phyloP scores from a whole-genome alignment of 2,113 vertebrate genomes.

The Cacatua alba region DNA sequence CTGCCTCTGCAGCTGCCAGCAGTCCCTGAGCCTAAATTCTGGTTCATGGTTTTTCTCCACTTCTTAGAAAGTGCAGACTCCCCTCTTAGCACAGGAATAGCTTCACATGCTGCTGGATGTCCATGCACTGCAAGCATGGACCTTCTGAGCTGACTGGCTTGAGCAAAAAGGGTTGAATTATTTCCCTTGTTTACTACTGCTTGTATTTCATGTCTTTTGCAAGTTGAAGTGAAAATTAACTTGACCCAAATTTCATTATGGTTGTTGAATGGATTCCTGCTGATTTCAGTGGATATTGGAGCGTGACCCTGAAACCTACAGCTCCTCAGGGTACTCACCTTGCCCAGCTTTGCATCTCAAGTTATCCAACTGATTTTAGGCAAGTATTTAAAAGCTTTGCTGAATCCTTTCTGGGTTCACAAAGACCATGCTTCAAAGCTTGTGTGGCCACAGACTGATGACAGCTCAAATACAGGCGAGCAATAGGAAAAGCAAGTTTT shows the following conservation, averaged over 20 bases:
- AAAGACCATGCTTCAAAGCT: neutral
- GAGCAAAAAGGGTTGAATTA: neutral
- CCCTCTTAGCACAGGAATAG: neutral
- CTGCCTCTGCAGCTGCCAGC: neutral
- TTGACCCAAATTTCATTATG: rapidly evolving
- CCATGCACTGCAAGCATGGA: rapidly evolving
- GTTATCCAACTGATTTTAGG: neutral
- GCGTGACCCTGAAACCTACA: neutral
- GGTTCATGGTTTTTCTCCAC: neutral
- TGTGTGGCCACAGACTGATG: neutral
- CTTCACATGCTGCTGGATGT: rapidly evolving
- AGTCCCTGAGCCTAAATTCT: neutral
- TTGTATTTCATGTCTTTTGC: neutral
- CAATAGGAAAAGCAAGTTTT: neutral
- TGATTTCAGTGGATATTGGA: neutral
- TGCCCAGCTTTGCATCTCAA: neutral
- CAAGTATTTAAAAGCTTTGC: constrained; percentile 1
- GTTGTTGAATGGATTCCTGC: neutral
- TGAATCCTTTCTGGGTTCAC: neutral
- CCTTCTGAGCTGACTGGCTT: neutral
- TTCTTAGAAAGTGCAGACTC: neutral
- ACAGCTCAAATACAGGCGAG: neutral
- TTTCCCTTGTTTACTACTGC: neutral
- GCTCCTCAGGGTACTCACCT: neutral
- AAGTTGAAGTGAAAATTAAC: neutral